phyloP scores from a whole-genome alignment of 2,113 vertebrate genomes.

The Siniperca knerii region DNA sequence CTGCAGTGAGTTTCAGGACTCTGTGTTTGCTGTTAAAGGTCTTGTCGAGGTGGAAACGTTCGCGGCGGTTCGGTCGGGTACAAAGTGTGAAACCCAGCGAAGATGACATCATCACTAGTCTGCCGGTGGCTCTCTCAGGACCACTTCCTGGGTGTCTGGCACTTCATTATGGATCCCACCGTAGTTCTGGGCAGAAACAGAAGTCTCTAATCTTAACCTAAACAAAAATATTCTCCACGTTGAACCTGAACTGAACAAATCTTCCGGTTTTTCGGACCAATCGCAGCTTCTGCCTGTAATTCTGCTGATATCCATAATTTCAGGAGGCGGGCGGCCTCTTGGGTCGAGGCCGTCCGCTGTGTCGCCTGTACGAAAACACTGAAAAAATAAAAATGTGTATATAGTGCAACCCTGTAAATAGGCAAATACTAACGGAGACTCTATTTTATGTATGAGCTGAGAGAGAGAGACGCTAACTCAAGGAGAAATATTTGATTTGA shows the following conservation, averaged over 20 bases:
- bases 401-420: constrained; percentile 82
- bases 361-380: constrained; percentile 56
- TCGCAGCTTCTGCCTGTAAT: constrained; percentile 19
- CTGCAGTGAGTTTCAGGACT: background rate
- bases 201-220: background rate
- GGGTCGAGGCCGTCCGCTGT: constrained; percentile 55
- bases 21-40: background rate
- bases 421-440: constrained; percentile 81
- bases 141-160: constrained; percentile 70
- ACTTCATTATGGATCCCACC: constrained; percentile 18
- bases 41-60: background rate
- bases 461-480: constrained; percentile 68
- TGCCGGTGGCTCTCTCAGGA: constrained; percentile 73
- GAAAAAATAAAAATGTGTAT: constrained; percentile 63
- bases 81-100: constrained; percentile 53
- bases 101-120: constrained; percentile 66
- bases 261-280: background rate
- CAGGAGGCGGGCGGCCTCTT: constrained; percentile 11
- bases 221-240: background rate
- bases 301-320: constrained; percentile 38
- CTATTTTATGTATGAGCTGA: constrained; percentile 85
- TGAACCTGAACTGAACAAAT: background rate
- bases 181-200: constrained; percentile 4
- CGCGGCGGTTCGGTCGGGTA: background rate
- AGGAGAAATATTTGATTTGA: constrained; percentile 73